Base-by-base conservation (phyloP, 2,888 invertebrate genomes). In the Cryptops parisi region DNA sequence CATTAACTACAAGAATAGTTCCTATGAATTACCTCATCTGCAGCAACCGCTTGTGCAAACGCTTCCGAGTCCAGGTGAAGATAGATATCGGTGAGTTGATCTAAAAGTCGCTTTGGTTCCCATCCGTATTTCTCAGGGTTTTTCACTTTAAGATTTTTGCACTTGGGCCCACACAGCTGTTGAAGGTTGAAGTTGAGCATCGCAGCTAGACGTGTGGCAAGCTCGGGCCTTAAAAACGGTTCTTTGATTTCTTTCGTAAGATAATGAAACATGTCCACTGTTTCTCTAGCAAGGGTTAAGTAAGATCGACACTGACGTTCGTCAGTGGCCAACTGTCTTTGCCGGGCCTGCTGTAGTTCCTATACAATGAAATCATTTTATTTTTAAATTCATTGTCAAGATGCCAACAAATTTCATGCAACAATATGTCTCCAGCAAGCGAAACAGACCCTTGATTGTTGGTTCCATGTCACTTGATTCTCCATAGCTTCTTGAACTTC, bases 111-210 rank as follows among this genome's bases (percentile, higher is more conserved):
- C 62, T 90, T 79, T 21, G 97, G 97, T 68, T 96, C 90, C 97
- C 97, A 98, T 12, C 90, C 89, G 69, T 96, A 98, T 70, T 91
- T 91, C 59, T 88, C 85, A 1, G 91, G 89, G 62, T 86, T 85
- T 54, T 84, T 81, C 50, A 96, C 94, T 76, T 90, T 90, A 57
- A 93, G 75, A 63, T 74, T 74, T 71, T 89, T 87, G 74, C 94
- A 96, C 72, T 94, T 94, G 46, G 90, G 84, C 9, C 96, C 94
- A 70, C 93, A 94, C 48, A 98, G 75, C 68, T 97, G 96, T 67
- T 89, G 86, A 59, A 98, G 76, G 74, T 98, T 98, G 70, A 91
- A 96, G 72, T 98, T 96, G 60, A 98, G 77, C 97, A 98, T 98
- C 54, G 96, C 91, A 53, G 96, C 93, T 54, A 98, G 77, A 52